Percentiles rank a stretch among this genome's conserved stretches.
Evolutionary conservation across 64 coral and sea anemone genomes (phyloP).

Genomic region (Stichodactyla helianthus): DNA sequence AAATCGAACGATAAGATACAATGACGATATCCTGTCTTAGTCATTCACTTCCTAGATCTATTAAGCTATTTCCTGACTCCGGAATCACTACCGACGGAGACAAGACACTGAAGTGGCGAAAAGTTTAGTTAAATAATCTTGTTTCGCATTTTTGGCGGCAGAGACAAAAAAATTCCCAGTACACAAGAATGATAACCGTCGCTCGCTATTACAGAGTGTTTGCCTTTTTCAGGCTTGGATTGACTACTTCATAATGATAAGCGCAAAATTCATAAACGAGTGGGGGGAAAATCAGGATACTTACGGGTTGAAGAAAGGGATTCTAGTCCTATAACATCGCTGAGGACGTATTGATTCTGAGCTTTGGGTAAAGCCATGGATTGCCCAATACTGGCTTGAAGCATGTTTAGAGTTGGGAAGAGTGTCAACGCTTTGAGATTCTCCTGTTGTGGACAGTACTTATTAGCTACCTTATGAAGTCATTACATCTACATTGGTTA

Average conservation of each 20-base stretch:
- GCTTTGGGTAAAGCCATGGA: slow-evolving; percentile 63
- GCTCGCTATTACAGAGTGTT: not conserved
- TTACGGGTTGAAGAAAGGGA: slow-evolving; percentile 34
- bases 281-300: not conserved
- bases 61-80: not conserved
- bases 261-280: not conserved
- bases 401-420: slow-evolving; percentile 20
- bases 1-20: not conserved
- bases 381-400: slow-evolving; percentile 46
- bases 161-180: not conserved
- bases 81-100: no score
- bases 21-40: not conserved
- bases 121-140: not conserved
- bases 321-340: slow-evolving; percentile 82
- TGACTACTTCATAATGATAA: not conserved
- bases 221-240: not conserved
- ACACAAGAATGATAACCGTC: not conserved
- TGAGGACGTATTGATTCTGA: slow-evolving; percentile 81
- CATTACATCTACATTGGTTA: slow-evolving; percentile 78
- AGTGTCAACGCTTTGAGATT: slow-evolving; percentile 24
- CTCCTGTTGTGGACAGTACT: slow-evolving; percentile 51
- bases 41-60: not conserved
- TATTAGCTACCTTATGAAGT: slow-evolving; percentile 85
- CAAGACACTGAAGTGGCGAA: not conserved
- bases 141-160: not conserved